Percentiles rank a stretch among this genome's conserved stretches.
Conservation (phyloP, 2,888 invertebrate genomes). For the Hyppa rectilinea region DNA sequence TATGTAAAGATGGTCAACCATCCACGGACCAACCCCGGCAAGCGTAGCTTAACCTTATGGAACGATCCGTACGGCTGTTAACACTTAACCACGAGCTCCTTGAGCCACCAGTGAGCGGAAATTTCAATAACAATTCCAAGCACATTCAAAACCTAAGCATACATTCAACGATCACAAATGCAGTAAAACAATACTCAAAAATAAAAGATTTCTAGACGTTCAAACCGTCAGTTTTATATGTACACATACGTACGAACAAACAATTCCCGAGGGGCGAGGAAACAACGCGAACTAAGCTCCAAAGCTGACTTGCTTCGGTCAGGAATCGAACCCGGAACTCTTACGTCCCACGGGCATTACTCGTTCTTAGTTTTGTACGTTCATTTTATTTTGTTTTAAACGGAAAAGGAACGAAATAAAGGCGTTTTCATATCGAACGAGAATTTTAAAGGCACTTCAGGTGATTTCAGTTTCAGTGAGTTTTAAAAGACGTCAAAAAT, state of each 20-base stretch:
- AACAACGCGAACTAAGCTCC: slow-evolving; percentile 68
- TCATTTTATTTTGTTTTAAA: slow-evolving; percentile 68
- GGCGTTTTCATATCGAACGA: slow-evolving; percentile 38
- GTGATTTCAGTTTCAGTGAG: slow-evolving; percentile 33
- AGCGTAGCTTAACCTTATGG: too few relatives aligned
- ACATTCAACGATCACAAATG: slow-evolving; percentile 13
- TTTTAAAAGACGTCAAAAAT: slow-evolving; percentile 19
- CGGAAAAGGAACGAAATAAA: slow-evolving; percentile 58
- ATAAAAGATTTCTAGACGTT: slow-evolving; percentile 59
- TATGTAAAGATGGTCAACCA: too few relatives aligned
- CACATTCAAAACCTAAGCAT: background rate
- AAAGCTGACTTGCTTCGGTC: slow-evolving; percentile 68
- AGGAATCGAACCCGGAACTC: slow-evolving; percentile 70
- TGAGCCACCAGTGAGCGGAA: too few relatives aligned
- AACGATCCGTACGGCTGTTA: too few relatives aligned
- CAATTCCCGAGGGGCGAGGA: slow-evolving; percentile 56
- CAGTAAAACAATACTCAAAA: slow-evolving; percentile 35
- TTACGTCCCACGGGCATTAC: slow-evolving; percentile 66
- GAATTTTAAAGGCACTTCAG: slow-evolving; percentile 28
- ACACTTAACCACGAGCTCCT: too few relatives aligned
- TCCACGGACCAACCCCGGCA: too few relatives aligned
- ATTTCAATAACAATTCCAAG: background rate
- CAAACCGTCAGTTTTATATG: slow-evolving; percentile 58
- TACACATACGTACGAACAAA: slow-evolving; percentile 53
- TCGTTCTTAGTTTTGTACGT: slow-evolving; percentile 60